phyloP scores from a whole-genome alignment of 2,888 invertebrate genomes.

The Tetrapedia diversipes region DNA sequence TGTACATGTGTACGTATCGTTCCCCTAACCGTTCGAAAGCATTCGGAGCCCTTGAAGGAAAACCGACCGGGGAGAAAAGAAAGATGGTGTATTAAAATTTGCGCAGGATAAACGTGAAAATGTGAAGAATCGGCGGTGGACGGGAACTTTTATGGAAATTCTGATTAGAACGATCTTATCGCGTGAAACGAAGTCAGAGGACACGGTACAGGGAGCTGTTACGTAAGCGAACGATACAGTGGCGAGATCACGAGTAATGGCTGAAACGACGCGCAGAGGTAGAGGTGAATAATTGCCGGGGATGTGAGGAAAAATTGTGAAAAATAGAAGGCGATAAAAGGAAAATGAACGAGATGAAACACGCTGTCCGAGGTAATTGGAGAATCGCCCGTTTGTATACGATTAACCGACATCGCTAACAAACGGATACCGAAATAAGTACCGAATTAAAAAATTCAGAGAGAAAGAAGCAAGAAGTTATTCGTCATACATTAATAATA shows the following conservation, averaged over 20 bases:
- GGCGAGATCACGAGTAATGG: background rate
- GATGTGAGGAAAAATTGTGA: background rate
- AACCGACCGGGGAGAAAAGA: slow-evolving; percentile 8
- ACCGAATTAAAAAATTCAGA: background rate
- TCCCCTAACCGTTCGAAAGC: slow-evolving; percentile 11
- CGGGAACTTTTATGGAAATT: background rate
- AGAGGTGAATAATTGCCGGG: background rate
- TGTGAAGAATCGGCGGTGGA: background rate
- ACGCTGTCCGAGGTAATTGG: background rate
- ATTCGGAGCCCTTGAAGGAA: slow-evolving; percentile 33
- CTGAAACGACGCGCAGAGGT: background rate
- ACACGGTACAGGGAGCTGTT: slow-evolving; percentile 1
- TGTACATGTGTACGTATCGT: slow-evolving; percentile 7
- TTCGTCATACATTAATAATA: too few species aligned
- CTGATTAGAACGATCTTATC: background rate
- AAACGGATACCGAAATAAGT: too few species aligned
- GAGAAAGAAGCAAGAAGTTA: too few species aligned
- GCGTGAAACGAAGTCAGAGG: background rate
- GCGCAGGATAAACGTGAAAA: background rate
- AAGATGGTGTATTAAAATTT: slow-evolving; percentile 13
- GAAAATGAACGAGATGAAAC: background rate
- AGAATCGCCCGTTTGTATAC: too few species aligned
- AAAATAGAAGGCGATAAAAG: too few species aligned
- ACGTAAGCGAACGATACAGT: slow-evolving; percentile 19
- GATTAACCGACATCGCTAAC: too few species aligned